Percentiles rank a stretch among this genome's conserved stretches.
These are phyloP conservation scores for Latrodectus geometricus DNA, from an alignment of 1,140 invertebrate species.

Conservation along the genomic window DNA sequence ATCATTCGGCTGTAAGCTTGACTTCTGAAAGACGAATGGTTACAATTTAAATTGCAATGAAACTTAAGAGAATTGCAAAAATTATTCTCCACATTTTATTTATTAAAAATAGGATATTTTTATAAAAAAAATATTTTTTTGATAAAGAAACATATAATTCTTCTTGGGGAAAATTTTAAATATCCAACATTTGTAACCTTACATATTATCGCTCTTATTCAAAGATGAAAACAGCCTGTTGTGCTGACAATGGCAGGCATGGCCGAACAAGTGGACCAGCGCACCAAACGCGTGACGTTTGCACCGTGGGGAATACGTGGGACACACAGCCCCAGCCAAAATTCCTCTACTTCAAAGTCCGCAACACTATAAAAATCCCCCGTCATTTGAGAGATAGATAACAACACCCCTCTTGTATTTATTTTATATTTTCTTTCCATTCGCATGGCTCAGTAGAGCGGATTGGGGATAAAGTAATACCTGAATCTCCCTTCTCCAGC, in stretches of 20 bases:
- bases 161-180: no score
- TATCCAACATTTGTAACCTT: no score
- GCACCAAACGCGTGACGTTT: not conserved
- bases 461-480: not conserved
- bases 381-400: not conserved
- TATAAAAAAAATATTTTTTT: no score
- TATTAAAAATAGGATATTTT: no score
- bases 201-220: no score
- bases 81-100: no score
- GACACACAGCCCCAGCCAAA: not conserved
- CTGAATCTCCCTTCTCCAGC: not conserved
- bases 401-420: not conserved
- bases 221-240: no score
- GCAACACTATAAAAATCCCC: not conserved
- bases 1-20: no score
- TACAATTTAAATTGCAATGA: no score
- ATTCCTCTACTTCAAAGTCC: slow-evolving; percentile 2
- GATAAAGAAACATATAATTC: no score
- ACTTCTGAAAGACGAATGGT: no score
- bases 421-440: not conserved
- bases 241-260: not conserved
- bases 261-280: slow-evolving; percentile 14
- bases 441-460: not conserved
- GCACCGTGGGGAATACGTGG: not conserved
- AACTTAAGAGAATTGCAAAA: no score